phyloP scores from a whole-genome alignment of 2,797 vertebrate species.

The Moxostoma hubbsi region DNA sequence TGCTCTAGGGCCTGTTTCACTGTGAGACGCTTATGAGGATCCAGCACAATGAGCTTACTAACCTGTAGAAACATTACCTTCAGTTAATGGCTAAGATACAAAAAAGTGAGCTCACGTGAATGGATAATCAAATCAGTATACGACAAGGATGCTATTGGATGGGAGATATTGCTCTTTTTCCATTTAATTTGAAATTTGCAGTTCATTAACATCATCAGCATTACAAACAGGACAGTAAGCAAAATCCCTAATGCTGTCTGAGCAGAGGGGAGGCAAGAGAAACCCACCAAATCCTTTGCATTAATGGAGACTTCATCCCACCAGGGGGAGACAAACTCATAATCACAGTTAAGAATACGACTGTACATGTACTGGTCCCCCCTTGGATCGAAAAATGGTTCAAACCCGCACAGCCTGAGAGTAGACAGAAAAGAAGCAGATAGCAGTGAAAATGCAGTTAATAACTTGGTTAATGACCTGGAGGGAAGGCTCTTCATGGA shows the following conservation, averaged over 20 bases:
- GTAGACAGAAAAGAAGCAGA: conserved; percentile 35
- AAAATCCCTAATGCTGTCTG: background rate
- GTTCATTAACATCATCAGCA: background rate
- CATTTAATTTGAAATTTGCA: background rate
- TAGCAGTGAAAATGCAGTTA: conserved; percentile 31
- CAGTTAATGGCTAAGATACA: background rate
- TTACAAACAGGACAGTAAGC: conserved; percentile 9
- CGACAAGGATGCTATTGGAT: background rate
- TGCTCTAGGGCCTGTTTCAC: conserved; percentile 84
- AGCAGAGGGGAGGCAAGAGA: background rate
- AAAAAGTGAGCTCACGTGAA: background rate
- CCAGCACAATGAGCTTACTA: conserved; percentile 84
- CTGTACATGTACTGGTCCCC: conserved; percentile 91
- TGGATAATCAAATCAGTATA: conserved; percentile 15
- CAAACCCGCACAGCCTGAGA: conserved; percentile 86
- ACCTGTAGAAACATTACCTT: conserved; percentile 72
- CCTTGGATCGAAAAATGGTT: conserved; percentile 88
- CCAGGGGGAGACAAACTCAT: conserved; percentile 87
- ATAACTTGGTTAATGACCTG: conserved; percentile 14
- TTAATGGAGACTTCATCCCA: conserved; percentile 91
- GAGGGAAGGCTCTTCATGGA: background rate
- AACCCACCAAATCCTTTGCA: conserved; percentile 88
- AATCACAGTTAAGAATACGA: conserved; percentile 88
- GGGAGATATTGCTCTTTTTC: background rate
- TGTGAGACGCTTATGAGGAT: conserved; percentile 83